Base-by-base conservation (phyloP, 2,797 vertebrate genomes). In the Sebastes flavidus region DNA sequence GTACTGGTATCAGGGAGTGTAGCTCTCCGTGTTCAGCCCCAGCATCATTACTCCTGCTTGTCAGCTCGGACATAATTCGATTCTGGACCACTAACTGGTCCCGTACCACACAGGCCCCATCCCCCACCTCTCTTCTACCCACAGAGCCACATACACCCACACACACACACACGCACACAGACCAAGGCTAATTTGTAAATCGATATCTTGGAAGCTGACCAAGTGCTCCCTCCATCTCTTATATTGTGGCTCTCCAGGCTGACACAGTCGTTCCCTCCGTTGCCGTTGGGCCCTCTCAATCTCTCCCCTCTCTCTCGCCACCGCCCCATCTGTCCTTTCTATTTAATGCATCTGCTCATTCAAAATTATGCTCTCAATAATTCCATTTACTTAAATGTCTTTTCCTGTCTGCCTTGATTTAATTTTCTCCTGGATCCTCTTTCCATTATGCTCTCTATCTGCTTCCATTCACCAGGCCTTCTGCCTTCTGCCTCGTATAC, bases 31-130 rank as follows among this genome's bases (percentile, higher is more conserved):
- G 22, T 62, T 38, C 49, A 61, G 77, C 20, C 18, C 30, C 83
- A 56, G 52, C 65, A 77, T 67, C 71, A 79, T 90, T 81, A 82
- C 77, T 87, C 72, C 68, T 81, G 81, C 81, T 60, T 74, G 87
- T 89, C 88, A 58, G 86, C 81, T 69, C 77, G 72, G 77, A 73
- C 68, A 55, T 90, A 89, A 94, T 91, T 90, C 2, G 34, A 92
- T 94, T 91, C 20, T 76, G 68, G 73, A 91, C 86, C 91, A 88
- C 88, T 90, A 92, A 91, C 82, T 84, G 88, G 46, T 70, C 70
- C 67, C 11, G 34, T 79, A 72, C 32, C 72, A 68, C 34, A 24
- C 36, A 59, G 4, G 27, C 61, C 70, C 69, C 65, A 59, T 36
- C 81, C 73, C 82, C 81, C 80, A 61, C 30, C 16, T 5, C 65